phyloP scores from a whole-genome alignment of 2,113 vertebrate genomes.

The Pelodiscus sinensis region DNA sequence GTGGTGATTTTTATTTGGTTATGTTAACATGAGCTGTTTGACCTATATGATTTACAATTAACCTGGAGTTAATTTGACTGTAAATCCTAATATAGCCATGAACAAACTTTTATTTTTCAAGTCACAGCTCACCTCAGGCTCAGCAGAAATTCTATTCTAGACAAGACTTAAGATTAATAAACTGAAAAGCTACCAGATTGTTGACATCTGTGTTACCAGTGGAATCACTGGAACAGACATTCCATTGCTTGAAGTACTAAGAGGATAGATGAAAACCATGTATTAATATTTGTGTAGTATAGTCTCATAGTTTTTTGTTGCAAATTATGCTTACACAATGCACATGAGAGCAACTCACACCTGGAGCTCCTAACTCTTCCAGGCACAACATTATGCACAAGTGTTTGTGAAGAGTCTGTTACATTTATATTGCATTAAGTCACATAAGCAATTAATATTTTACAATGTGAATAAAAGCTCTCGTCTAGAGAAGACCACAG shows the following conservation, averaged over 20 bases:
- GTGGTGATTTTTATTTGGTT: conserved; percentile 44
- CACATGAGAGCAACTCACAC: neutral
- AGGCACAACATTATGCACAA: neutral
- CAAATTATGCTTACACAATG: neutral
- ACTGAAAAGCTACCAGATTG: conserved; percentile 42
- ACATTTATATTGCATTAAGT: neutral
- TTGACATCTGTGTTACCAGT: conserved; percentile 54
- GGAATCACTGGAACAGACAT: conserved; percentile 21
- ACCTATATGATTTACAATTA: neutral
- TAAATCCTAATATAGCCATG: neutral
- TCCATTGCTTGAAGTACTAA: conserved; percentile 46
- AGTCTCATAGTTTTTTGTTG: neutral
- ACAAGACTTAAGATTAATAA: conserved; percentile 57
- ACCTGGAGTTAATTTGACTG: conserved; percentile 26
- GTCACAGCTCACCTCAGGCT: conserved; percentile 20
- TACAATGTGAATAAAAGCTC: neutral
- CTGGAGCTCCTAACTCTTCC: neutral
- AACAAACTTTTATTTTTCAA: conserved; percentile 52
- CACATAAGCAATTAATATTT: neutral
- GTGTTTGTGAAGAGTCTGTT: neutral
- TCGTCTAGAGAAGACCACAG: neutral
- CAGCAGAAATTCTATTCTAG: conserved; percentile 54
- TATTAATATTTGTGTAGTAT: conserved; percentile 45
- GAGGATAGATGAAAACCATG: conserved; percentile 59
- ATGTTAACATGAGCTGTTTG: neutral